phyloP scores from a whole-genome alignment of 2,888 invertebrate species.

The Protonemura montana region DNA sequence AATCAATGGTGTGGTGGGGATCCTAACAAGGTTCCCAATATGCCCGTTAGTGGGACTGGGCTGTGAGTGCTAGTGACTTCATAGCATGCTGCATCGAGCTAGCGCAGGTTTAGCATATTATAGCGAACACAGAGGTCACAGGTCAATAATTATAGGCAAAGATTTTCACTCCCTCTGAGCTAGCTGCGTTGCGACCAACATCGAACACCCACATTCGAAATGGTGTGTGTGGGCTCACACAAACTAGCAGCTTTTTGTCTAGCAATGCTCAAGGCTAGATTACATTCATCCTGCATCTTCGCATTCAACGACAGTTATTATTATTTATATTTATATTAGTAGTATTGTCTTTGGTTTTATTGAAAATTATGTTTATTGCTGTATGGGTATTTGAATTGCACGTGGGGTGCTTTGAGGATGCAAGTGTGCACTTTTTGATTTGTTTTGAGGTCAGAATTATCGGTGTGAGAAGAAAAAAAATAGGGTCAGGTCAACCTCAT shows the following conservation, averaged over 20 bases:
- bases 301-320: slow-evolving; percentile 5
- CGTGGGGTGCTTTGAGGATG: slow-evolving; percentile 10
- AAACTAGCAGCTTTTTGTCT: neutral
- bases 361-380: slow-evolving; percentile 1
- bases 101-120: neutral
- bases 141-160: slow-evolving; percentile 27
- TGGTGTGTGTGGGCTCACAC: slow-evolving; percentile 31
- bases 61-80: neutral
- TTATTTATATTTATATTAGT: slow-evolving; percentile 22
- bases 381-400: neutral
- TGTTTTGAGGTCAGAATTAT: too few relatives aligned
- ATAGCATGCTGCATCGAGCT: neutral
- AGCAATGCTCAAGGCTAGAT: slow-evolving; percentile 39
- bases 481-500: too few relatives aligned
- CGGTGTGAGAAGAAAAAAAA: too few relatives aligned
- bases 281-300: neutral
- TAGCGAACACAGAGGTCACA: slow-evolving; percentile 17
- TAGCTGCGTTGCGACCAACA: neutral
- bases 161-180: neutral
- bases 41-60: neutral
- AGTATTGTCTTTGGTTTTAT: slow-evolving; percentile 28
- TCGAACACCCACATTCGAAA: neutral
- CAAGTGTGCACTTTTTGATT: too few relatives aligned
- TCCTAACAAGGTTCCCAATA: neutral
- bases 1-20: neutral